phyloP scores from a whole-genome alignment of 1,140 invertebrate genomes.

The Mycetomoellerius zeteki region DNA sequence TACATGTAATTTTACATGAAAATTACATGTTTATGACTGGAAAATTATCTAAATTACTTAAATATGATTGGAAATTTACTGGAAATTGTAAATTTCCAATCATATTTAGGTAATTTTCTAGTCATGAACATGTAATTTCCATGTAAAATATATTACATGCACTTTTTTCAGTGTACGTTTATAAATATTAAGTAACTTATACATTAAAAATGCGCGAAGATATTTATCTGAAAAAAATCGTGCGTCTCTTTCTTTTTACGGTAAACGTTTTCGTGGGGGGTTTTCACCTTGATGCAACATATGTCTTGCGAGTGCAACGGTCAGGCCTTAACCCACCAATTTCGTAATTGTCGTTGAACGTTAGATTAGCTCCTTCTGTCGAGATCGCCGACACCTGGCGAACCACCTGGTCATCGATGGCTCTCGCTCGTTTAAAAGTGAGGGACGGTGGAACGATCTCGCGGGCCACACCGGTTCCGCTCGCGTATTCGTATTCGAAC shows the following conservation, averaged over 20 bases:
- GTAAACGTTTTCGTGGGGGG: conserved; percentile 28
- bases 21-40: too few species aligned
- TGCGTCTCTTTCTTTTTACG: too few species aligned
- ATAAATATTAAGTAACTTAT: background rate
- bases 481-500: background rate
- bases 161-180: too few species aligned
- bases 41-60: too few species aligned
- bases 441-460: background rate
- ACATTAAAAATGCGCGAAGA: background rate
- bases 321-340: conserved; percentile 25
- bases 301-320: conserved; percentile 33
- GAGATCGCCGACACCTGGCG: conserved; percentile 56
- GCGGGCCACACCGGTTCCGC: background rate
- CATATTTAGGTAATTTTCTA: too few species aligned
- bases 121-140: too few species aligned
- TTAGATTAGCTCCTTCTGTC: conserved; percentile 50
- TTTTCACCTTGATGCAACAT: conserved; percentile 19
- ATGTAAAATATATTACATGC: too few species aligned
- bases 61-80: too few species aligned
- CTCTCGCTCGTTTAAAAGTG: background rate
- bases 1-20: too few species aligned
- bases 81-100: too few species aligned
- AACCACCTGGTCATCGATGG: conserved; percentile 61
- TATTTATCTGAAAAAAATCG: background rate
- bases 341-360: conserved; percentile 41